These are phyloP conservation scores for Cyphomyrmex costatus DNA, from an alignment of 1,140 invertebrate genomes.

Conservation along the genomic window DNA sequence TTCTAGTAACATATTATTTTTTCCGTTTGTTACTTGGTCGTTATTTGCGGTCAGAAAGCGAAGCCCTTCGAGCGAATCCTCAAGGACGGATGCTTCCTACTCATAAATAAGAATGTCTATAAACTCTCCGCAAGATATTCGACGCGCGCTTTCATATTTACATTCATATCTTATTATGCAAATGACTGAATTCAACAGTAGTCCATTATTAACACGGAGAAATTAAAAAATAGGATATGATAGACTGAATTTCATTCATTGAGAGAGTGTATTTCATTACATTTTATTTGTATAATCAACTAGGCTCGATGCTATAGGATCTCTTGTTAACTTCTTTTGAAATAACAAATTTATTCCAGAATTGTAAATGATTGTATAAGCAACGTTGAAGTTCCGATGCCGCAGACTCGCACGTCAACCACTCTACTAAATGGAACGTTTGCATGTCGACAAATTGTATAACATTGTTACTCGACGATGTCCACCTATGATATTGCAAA, in stretches of 20 bases:
- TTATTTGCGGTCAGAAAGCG: constrained; percentile 50
- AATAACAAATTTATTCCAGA: constrained; percentile 16
- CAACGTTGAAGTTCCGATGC: neutral
- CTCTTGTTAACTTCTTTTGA: neutral
- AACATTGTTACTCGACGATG: neutral
- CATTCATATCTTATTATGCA: constrained; percentile 23
- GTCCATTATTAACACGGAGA: neutral
- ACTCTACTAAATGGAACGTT: constrained; percentile 77
- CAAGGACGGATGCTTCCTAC: constrained; percentile 60
- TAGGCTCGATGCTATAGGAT: neutral
- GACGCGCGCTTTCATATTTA: constrained; percentile 13
- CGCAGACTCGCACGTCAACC: constrained; percentile 18
- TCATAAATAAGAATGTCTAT: constrained; percentile 22
- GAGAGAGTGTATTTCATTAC: neutral
- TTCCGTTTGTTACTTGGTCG: constrained; percentile 32
- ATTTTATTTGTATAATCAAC: neutral
- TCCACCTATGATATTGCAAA: constrained; percentile 10
- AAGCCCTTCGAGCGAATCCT: constrained; percentile 43
- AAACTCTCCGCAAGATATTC: constrained; percentile 1
- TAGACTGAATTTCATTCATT: neutral
- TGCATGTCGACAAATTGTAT: constrained; percentile 64
- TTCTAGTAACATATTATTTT: constrained; percentile 68
- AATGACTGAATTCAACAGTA: neutral
- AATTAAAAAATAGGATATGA: neutral
- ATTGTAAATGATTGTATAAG: neutral